Conservation (phyloP, 2,797 vertebrate species). For the Tapera naevia region DNA sequence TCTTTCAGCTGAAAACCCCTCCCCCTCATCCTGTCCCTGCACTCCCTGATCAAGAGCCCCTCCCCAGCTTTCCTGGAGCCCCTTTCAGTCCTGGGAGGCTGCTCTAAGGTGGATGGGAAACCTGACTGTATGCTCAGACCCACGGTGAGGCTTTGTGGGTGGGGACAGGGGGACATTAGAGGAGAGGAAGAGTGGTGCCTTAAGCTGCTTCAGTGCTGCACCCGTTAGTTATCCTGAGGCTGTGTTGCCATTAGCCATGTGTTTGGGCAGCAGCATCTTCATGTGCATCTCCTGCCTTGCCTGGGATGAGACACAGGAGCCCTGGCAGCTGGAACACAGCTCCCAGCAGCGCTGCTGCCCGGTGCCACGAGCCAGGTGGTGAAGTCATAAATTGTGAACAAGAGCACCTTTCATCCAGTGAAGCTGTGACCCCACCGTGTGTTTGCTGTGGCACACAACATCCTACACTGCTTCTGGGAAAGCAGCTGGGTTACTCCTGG, state of each 20-base stretch:
- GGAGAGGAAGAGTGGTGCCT: background rate
- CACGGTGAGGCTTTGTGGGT: background rate
- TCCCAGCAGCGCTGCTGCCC: accelerated
- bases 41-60: too few species aligned
- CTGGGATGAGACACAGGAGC: background rate
- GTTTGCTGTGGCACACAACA: background rate
- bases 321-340: background rate
- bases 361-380: accelerated
- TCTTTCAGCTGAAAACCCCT: too few species aligned
- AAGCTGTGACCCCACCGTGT: background rate
- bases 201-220: background rate
- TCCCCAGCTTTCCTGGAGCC: too few species aligned
- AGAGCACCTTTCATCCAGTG: background rate
- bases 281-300: too few species aligned
- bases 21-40: too few species aligned
- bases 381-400: background rate
- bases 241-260: background rate
- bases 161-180: background rate
- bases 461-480: background rate
- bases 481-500: background rate
- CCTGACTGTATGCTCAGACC: background rate
- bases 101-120: background rate
- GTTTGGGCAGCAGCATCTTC: background rate
- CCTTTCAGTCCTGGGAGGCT: too few species aligned
- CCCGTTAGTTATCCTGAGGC: background rate